These are phyloP conservation scores for Myotis daubentonii DNA, from an alignment of 2,797 vertebrate genomes.

Conservation along the genomic window DNA sequence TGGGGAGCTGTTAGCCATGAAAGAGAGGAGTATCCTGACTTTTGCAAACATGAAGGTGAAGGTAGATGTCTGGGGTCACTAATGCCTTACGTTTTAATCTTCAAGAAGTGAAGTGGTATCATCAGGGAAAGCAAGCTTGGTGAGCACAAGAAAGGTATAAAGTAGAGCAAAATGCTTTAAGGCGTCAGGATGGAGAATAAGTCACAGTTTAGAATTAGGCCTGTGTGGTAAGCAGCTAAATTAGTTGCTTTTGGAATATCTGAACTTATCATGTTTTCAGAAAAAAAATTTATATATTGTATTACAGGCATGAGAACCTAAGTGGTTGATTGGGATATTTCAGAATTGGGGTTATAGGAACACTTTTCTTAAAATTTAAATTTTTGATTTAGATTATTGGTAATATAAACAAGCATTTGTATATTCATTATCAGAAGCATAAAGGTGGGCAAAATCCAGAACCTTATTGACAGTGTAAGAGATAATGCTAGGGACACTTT, in stretches of 20 bases:
- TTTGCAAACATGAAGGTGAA: not conserved
- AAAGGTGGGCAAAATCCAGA: constrained; percentile 10
- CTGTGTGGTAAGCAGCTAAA: constrained; percentile 6
- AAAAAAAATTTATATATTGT: not conserved
- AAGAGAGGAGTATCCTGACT: not conserved
- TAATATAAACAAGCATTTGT: constrained; percentile 34
- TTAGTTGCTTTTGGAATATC: not conserved
- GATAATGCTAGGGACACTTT: constrained; percentile 17
- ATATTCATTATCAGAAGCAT: constrained; percentile 9
- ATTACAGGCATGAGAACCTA: not conserved
- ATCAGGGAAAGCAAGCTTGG: not conserved
- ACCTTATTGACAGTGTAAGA: not conserved
- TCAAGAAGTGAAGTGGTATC: not conserved
- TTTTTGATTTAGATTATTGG: constrained; percentile 52
- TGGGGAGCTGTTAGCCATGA: not conserved
- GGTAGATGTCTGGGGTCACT: not conserved
- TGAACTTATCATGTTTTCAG: not conserved
- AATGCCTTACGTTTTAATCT: not conserved
- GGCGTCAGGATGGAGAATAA: not conserved
- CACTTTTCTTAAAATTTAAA: constrained; percentile 18
- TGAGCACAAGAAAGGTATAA: not conserved
- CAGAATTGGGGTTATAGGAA: constrained; percentile 14
- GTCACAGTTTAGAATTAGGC: constrained; percentile 13
- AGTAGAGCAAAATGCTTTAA: constrained; percentile 1
- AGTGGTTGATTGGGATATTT: constrained; percentile 33